A percentile compares a stretch with the other conserved stretches of the same genome.
phyloP scores from a whole-genome alignment of 2,888 invertebrate genomes.

The Pterostichus niger region DNA sequence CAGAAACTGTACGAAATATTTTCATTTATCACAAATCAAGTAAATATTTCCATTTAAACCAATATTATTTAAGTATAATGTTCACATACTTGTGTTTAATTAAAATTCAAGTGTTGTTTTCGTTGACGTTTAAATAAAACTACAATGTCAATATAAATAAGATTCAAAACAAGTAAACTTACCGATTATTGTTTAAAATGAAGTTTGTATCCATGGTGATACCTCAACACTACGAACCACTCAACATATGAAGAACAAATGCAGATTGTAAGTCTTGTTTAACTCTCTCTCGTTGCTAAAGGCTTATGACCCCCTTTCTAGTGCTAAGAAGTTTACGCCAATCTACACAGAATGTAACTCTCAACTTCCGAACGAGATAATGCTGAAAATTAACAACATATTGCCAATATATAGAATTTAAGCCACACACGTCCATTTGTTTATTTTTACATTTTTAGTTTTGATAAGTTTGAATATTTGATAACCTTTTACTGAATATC shows the following conservation, averaged over 20 bases:
- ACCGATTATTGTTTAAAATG: constrained; percentile 70
- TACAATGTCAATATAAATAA: constrained; percentile 13
- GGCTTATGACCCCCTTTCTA: constrained; percentile 62
- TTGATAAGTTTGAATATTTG: background rate
- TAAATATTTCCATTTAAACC: background rate
- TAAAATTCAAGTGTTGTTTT: constrained; percentile 40
- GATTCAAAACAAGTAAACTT: constrained; percentile 48
- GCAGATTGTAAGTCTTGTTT: constrained; percentile 35
- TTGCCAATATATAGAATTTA: constrained; percentile 13
- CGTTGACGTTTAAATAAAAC: constrained; percentile 3
- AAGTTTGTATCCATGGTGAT: constrained; percentile 69
- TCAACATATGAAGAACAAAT: constrained; percentile 49
- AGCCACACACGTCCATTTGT: background rate
- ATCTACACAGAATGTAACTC: constrained; percentile 30
- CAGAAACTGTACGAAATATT: no score
- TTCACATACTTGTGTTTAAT: background rate
- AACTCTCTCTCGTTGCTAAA: constrained; percentile 54
- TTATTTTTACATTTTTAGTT: background rate
- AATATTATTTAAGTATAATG: background rate
- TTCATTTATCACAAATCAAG: background rate
- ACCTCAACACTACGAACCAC: constrained; percentile 47
- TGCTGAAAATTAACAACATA: background rate
- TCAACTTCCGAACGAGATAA: constrained; percentile 26
- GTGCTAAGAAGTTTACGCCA: background rate
- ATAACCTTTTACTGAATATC: background rate